Evolutionary conservation across 2,797 vertebrate genomes (phyloP), one percentile per base, ranked within the genome.

Genomic region (Fratercula arctica): DNA sequence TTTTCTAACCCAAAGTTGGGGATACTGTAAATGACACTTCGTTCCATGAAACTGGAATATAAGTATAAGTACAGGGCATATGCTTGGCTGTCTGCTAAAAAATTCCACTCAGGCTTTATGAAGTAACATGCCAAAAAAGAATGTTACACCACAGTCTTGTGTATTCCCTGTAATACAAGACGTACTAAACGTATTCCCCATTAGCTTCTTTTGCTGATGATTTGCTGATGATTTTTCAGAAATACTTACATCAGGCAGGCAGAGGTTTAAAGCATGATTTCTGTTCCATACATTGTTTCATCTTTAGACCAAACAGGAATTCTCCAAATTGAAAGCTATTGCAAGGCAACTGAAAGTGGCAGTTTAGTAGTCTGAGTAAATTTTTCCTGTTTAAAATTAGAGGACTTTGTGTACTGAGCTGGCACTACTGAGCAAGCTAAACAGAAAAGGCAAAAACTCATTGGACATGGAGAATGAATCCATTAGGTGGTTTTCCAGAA

Each of bases 1-100:
- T 53, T 93, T 93, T 95, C 76, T 84, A 81, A 78, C 28, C 50
- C 53, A 37, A 83, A 78, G 39, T 72, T 87, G 37, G n/a, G 37
- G 37, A 80, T 93, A 78, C 48, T 91, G 87, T 78, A 89, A 78
- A 85, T 84, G 75, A 78, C 41, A 39, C 78, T 87, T 80, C 69
- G 50, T 96, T 94, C 75, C 66, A 78, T 94, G 60, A 82, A 89
- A 89, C 2, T 68, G 70, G 90, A 96, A 83, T 95, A 93, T 73
- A 86, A 95, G 57, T 78, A 3, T 77, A 82, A 92, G 66, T 73
- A 53, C 46, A 92, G 69, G 92, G 92, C 76, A 95, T 95, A 83
- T 69, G 46, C 66, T 95, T 92, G 89, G 87, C 95, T 94, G 81
- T 72, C 94, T 94, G 77, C 77, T 94, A 87, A 96, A 90, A 97